A percentile compares a stretch with the other conserved stretches of the same genome.
These are phyloP conservation scores for Jacana jacana DNA, from an alignment of 2,113 vertebrate species.

Conservation along the genomic window DNA sequence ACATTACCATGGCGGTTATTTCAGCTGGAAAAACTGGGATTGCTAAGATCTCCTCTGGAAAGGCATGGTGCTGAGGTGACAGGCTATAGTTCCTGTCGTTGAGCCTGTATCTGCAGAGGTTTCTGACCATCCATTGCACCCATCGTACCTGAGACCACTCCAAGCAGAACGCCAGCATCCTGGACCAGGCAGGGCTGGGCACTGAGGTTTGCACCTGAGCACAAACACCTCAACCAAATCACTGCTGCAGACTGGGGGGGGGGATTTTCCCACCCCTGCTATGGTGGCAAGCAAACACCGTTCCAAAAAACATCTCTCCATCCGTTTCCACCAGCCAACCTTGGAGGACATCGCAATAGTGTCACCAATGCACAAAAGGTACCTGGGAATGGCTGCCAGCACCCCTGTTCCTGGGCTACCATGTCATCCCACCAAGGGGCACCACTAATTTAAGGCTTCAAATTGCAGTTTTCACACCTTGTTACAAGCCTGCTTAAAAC, in stretches of 20 bases:
- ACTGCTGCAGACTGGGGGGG: neutral
- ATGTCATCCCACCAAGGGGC: neutral
- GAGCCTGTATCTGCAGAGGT: neutral
- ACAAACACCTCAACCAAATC: neutral
- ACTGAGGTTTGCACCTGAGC: neutral
- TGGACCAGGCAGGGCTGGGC: rapidly evolving
- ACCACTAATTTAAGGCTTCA: neutral
- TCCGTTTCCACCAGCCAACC: rapidly evolving
- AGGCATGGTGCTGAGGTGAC: neutral
- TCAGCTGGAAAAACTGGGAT: neutral
- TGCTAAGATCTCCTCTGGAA: neutral
- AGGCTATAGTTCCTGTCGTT: neutral
- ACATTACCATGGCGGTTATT: neutral
- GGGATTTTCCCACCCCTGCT: neutral
- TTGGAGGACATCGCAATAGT: neutral
- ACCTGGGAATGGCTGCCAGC: neutral
- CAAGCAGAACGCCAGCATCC: neutral
- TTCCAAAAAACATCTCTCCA: neutral
- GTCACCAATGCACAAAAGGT: neutral
- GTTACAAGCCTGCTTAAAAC: neutral
- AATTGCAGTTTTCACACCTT: neutral
- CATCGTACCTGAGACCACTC: rapidly evolving
- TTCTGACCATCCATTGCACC: neutral
- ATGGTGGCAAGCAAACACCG: rapidly evolving
- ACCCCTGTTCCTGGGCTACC: neutral